Percentiles rank a stretch among this genome's conserved stretches.
These are phyloP conservation scores for Lepidostoma basale DNA, from an alignment of 1,140 invertebrate species.

Conservation along the genomic window DNA sequence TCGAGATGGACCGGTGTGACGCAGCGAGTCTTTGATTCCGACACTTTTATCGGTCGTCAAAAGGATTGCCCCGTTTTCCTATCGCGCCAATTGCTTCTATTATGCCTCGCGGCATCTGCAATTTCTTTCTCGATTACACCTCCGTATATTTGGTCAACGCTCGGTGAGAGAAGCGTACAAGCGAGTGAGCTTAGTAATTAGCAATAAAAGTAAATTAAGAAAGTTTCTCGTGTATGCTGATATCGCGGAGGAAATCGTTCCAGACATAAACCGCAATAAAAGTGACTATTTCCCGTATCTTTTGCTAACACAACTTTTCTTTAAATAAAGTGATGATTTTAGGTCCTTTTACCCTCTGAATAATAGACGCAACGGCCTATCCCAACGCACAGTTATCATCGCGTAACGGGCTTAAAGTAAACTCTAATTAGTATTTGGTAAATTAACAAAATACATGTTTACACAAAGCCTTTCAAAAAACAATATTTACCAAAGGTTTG, in stretches of 20 bases:
- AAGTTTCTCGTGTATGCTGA: neutral
- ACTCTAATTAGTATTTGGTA: too few relatives aligned
- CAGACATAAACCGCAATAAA: neutral
- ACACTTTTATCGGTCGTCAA: neutral
- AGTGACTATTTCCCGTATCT: neutral
- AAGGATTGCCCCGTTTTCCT: neutral
- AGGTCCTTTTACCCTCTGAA: too few relatives aligned
- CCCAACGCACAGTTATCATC: too few relatives aligned
- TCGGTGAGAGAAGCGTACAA: neutral
- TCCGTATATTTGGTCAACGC: neutral
- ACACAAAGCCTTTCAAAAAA: too few relatives aligned
- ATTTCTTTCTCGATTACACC: neutral
- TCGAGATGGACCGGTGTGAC: neutral
- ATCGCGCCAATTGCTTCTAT: neutral
- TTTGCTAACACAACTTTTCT: too few relatives aligned
- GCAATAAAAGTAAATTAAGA: conserved; percentile 6
- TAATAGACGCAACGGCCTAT: too few relatives aligned
- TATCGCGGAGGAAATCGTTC: neutral
- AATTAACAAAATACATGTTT: too few relatives aligned
- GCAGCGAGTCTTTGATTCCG: neutral
- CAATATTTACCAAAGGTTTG: too few relatives aligned
- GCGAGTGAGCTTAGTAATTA: neutral
- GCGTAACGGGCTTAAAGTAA: too few relatives aligned
- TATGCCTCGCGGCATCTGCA: neutral
- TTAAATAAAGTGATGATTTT: too few relatives aligned